Conservation (phyloP, 92 coral and sea anemone species). For the Plumapathes pennacea region DNA sequence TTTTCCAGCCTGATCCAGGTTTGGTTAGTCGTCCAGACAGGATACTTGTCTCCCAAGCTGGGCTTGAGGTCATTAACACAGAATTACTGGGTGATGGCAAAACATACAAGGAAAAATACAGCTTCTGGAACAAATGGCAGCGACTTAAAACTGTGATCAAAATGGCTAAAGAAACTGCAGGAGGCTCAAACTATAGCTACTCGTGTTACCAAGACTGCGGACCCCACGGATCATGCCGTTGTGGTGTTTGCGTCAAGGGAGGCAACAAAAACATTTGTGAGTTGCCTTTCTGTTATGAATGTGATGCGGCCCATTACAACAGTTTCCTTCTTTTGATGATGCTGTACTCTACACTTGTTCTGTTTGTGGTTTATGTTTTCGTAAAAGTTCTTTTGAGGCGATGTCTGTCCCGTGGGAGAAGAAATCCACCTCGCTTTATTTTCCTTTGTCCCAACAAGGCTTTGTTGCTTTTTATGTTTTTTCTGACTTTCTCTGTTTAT, state of each 20-base stretch:
- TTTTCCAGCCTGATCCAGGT: slow-evolving; percentile 89
- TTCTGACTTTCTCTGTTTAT: slow-evolving; percentile 36
- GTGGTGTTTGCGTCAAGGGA: slow-evolving; percentile 91
- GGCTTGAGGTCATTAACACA: slow-evolving; percentile 61
- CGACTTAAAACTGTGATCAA: slow-evolving; percentile 61
- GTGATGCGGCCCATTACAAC: slow-evolving; percentile 75
- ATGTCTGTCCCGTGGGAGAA: slow-evolving; percentile 26
- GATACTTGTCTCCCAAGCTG: slow-evolving; percentile 73
- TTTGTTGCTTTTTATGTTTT: slow-evolving; percentile 14
- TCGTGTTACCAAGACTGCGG: slow-evolving; percentile 95
- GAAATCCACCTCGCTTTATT: slow-evolving; percentile 33
- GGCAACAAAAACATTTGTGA: slow-evolving; percentile 76
- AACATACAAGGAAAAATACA: slow-evolving; percentile 65
- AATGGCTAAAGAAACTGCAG: slow-evolving; percentile 55
- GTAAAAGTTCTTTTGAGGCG: slow-evolving; percentile 22
- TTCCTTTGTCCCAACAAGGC: slow-evolving; percentile 53
- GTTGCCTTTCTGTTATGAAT: slow-evolving; percentile 76
- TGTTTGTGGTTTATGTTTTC: slow-evolving; percentile 36
- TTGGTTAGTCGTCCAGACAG: slow-evolving; percentile 89
- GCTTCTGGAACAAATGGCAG: slow-evolving; percentile 68
- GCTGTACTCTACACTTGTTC: slow-evolving; percentile 8
- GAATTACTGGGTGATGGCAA: slow-evolving; percentile 72
- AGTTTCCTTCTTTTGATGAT: slow-evolving; percentile 39
- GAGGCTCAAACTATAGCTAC: slow-evolving; percentile 44
- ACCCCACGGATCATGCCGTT: slow-evolving; percentile 98